These are phyloP conservation scores for Eolophus roseicapilla DNA, from an alignment of 2,113 vertebrate genomes.

Conservation along the genomic window DNA sequence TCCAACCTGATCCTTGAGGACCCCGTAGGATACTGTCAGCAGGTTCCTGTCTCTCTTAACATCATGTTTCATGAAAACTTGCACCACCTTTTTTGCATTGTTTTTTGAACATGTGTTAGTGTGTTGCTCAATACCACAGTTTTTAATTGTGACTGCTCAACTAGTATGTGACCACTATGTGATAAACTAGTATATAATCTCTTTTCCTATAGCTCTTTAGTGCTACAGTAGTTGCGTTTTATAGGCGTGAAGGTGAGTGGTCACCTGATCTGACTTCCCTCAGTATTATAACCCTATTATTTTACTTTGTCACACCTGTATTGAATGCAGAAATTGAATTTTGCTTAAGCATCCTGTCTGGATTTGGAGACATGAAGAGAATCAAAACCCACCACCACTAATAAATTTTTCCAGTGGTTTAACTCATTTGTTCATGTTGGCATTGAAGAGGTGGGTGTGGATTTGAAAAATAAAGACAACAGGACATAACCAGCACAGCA, in stretches of 20 bases:
- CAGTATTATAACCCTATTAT: background rate
- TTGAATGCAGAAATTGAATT: background rate
- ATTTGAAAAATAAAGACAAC: background rate
- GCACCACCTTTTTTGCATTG: background rate
- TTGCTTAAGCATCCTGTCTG: background rate
- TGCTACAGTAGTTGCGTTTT: background rate
- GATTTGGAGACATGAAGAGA: background rate
- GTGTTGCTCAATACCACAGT: background rate
- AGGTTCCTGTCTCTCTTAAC: background rate
- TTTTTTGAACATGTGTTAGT: background rate
- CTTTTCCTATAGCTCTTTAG: background rate
- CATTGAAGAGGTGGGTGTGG: background rate
- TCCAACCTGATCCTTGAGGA: background rate
- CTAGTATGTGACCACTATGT: background rate
- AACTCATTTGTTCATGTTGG: background rate
- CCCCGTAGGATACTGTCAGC: background rate
- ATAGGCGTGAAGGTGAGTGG: background rate
- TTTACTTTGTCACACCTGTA: background rate
- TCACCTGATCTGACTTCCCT: background rate
- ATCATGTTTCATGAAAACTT: background rate
- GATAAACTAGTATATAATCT: background rate
- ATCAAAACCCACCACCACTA: background rate
- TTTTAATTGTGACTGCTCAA: background rate
- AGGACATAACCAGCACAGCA: background rate
- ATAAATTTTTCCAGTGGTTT: background rate